A percentile compares a stretch with the other conserved stretches of the same genome.
These are phyloP conservation scores for Hucho hucho DNA, from an alignment of 2,113 vertebrate species.

Conservation along the genomic window DNA sequence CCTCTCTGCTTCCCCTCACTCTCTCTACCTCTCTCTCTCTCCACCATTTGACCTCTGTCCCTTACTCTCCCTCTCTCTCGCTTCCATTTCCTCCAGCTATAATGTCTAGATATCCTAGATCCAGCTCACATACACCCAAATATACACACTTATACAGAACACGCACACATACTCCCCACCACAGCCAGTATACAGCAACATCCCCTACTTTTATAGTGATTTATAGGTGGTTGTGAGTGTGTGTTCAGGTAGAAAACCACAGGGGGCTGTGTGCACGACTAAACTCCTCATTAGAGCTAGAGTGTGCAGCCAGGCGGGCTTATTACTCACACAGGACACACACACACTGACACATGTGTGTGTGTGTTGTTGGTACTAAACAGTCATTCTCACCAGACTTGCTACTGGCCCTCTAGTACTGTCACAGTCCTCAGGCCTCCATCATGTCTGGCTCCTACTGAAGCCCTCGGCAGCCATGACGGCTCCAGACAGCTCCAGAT, in stretches of 20 bases:
- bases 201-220: background rate
- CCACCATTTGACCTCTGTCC: too few relatives aligned
- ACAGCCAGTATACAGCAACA: too few relatives aligned
- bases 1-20: too few relatives aligned
- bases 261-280: background rate
- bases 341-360: background rate
- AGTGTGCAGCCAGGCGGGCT: background rate
- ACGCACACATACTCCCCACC: background rate
- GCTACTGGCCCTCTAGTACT: background rate
- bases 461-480: background rate
- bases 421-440: background rate
- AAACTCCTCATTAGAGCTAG: background rate
- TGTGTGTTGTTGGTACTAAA: background rate
- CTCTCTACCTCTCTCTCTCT: too few relatives aligned
- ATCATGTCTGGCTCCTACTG: background rate
- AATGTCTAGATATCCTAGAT: too few relatives aligned
- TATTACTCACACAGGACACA: background rate
- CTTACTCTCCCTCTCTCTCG: too few relatives aligned
- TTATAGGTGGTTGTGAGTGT: slow-evolving; percentile 1
- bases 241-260: background rate
- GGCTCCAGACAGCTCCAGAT: background rate
- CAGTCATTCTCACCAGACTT: background rate
- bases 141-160: background rate
- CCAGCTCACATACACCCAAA: background rate
- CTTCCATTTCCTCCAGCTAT: too few relatives aligned